These are phyloP conservation scores for Elephantulus edwardii DNA, from an alignment of 2,113 vertebrate species.

Conservation along the genomic window DNA sequence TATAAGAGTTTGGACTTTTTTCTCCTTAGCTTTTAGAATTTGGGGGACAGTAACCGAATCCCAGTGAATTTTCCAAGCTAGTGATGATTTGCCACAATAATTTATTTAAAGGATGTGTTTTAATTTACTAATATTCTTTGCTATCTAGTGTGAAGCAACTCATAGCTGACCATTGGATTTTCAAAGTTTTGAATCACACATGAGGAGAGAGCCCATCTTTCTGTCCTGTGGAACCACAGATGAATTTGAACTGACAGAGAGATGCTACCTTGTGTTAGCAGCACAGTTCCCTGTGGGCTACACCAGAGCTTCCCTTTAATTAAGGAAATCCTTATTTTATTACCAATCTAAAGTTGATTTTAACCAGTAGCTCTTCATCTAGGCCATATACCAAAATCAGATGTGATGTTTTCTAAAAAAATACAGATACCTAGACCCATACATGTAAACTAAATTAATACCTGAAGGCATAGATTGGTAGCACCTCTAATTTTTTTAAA, in stretches of 20 bases:
- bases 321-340: neutral
- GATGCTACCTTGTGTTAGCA: too few species aligned
- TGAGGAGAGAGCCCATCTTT: too few species aligned
- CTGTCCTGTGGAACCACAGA: too few species aligned
- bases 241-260: too few species aligned
- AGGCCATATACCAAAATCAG: neutral
- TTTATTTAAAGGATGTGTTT: neutral
- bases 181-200: too few species aligned
- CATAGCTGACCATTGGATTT: too few species aligned
- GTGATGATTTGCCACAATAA: slow-evolving; percentile 20
- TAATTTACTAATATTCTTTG: neutral
- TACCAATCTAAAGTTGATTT: slow-evolving; percentile 39
- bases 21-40: neutral
- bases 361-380: slow-evolving; percentile 19
- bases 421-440: neutral
- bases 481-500: neutral
- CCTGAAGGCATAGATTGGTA: neutral
- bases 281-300: too few species aligned
- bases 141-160: too few species aligned
- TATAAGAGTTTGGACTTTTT: slow-evolving; percentile 27
- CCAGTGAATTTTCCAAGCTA: slow-evolving; percentile 39
- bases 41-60: neutral
- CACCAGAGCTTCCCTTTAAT: too few species aligned
- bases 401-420: slow-evolving; percentile 42
- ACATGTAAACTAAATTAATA: slow-evolving; percentile 1